Conservation (phyloP, 1,140 invertebrate genomes). For the Agrypnia vestita region DNA sequence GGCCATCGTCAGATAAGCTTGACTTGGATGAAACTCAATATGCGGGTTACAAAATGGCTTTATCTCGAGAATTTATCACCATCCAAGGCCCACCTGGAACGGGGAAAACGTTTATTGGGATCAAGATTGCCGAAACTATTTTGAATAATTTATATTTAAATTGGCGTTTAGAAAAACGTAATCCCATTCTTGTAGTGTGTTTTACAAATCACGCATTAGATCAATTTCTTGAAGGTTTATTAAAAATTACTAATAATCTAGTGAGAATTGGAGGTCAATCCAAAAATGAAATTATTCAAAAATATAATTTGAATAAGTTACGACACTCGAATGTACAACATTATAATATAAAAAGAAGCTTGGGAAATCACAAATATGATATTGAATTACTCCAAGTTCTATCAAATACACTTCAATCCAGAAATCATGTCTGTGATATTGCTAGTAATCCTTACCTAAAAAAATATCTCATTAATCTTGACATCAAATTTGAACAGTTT, state of each 20-base stretch:
- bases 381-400: constrained; percentile 17
- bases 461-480: background rate
- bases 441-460: background rate
- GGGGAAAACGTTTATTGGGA: constrained; percentile 84
- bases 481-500: background rate
- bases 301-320: constrained; percentile 69
- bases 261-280: constrained; percentile 84
- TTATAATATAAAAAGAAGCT: background rate
- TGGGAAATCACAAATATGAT: background rate
- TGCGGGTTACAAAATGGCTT: constrained; percentile 74
- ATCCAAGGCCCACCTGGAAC: constrained; percentile 89
- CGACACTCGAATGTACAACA: background rate
- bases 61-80: constrained; percentile 78
- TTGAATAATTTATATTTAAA: constrained; percentile 69
- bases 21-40: constrained; percentile 76
- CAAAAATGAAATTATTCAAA: constrained; percentile 73
- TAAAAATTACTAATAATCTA: constrained; percentile 73
- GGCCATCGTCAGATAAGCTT: constrained; percentile 68
- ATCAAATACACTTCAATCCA: background rate
- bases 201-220: constrained; percentile 93
- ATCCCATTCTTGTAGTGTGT: constrained; percentile 82
- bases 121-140: constrained; percentile 78
- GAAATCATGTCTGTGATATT: constrained; percentile 35
- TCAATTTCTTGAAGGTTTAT: constrained; percentile 88
- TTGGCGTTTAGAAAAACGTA: constrained; percentile 64